A percentile compares a stretch with the other conserved stretches of the same genome.
Conservation (phyloP, 64 coral and sea anemone species). For the Pocillopora damicornis region DNA sequence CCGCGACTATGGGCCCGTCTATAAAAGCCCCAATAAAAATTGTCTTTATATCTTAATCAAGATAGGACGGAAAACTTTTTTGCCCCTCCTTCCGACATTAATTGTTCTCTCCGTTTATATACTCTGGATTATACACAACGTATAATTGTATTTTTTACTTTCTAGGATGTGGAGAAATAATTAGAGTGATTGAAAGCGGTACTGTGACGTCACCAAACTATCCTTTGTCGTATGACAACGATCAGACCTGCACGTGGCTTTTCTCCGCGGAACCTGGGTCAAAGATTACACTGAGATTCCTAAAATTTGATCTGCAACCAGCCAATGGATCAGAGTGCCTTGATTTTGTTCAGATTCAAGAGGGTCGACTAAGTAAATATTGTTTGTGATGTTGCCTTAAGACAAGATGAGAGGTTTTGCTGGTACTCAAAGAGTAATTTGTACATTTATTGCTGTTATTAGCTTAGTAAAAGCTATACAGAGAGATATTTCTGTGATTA, state of each 20-base stretch:
- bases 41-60: too few species aligned
- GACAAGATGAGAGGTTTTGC: not conserved
- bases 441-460: too few species aligned
- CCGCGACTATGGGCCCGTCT: too few species aligned
- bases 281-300: constrained; percentile 45
- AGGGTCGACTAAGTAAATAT: constrained; percentile 65
- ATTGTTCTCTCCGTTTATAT: too few species aligned
- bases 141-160: not conserved
- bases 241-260: constrained; percentile 77
- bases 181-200: constrained; percentile 22
- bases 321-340: constrained; percentile 41
- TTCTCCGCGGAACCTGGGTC: constrained; percentile 9
- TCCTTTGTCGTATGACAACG: constrained; percentile 41
- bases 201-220: constrained; percentile 55
- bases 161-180: constrained; percentile 74
- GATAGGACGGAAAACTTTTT: too few species aligned
- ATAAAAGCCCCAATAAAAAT: too few species aligned
- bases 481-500: too few species aligned
- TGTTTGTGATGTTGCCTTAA: not conserved
- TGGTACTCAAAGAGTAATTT: not conserved
- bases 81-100: too few species aligned
- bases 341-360: constrained; percentile 70
- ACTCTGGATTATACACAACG: too few species aligned
- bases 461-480: too few species aligned
- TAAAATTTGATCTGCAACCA: constrained; percentile 50